phyloP scores from a whole-genome alignment of 2,797 vertebrate species.

The Siniperca obscura region DNA sequence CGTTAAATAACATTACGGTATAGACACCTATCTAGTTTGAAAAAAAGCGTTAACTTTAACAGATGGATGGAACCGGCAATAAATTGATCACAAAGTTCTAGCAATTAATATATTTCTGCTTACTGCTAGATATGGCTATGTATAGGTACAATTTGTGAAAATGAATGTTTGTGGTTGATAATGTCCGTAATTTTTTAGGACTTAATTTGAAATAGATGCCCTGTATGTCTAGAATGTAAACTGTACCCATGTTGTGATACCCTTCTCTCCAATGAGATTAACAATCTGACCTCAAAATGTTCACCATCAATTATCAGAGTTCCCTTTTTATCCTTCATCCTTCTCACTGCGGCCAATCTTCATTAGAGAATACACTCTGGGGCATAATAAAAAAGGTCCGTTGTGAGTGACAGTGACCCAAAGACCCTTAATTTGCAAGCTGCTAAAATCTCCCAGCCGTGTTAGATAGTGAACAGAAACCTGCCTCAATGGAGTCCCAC shows the following conservation, averaged over 20 bases:
- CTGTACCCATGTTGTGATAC: not conserved
- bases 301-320: conserved; percentile 7
- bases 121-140: not conserved
- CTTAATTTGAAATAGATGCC: no score
- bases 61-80: not conserved
- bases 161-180: not conserved
- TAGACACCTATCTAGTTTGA: not conserved
- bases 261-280: not conserved
- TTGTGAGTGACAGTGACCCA: conserved; percentile 47
- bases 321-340: conserved; percentile 31
- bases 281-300: conserved; percentile 33
- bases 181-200: not conserved
- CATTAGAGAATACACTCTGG: conserved; percentile 50
- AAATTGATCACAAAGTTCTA: not conserved
- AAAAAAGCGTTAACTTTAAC: not conserved
- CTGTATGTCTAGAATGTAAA: not conserved
- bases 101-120: no score
- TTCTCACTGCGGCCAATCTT: conserved; percentile 31
- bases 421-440: conserved; percentile 52
- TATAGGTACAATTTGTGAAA: not conserved
- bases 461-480: conserved; percentile 33
- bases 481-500: conserved; percentile 31
- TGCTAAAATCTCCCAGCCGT: conserved; percentile 36
- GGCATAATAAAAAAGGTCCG: conserved; percentile 42
- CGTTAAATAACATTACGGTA: not conserved